A percentile compares a stretch with the other conserved stretches of the same genome.
Evolutionary conservation across 2,888 invertebrate species (phyloP).

Genomic region (Leucophenga maculata): DNA sequence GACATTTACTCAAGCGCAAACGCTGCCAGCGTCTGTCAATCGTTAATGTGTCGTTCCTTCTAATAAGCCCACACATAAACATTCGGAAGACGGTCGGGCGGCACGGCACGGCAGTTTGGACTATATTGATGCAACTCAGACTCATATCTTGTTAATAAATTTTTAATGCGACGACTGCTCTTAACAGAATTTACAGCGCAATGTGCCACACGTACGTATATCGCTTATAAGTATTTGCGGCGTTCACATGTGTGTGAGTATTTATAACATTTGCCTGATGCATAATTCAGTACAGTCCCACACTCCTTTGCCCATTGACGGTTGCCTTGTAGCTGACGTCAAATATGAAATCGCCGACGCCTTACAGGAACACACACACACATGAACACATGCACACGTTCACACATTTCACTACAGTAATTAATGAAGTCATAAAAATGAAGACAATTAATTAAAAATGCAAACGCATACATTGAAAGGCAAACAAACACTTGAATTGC

Average conservation of each 20-base stretch:
- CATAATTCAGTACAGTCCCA: constrained; percentile 52
- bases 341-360: constrained; percentile 21
- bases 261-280: constrained; percentile 45
- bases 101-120: constrained; percentile 31
- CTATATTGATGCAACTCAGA: constrained; percentile 33
- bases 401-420: constrained; percentile 47
- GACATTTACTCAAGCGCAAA: constrained; percentile 43
- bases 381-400: not conserved
- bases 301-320: not conserved
- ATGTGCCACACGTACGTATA: constrained; percentile 19
- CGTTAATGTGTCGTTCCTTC: constrained; percentile 16
- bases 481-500: constrained; percentile 20
- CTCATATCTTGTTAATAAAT: constrained; percentile 66
- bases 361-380: not conserved
- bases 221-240: not conserved
- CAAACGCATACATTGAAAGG: constrained; percentile 44
- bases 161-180: constrained; percentile 60
- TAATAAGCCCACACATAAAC: constrained; percentile 1
- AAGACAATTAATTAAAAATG: constrained; percentile 70
- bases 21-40: constrained; percentile 30
- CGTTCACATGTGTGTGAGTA: not conserved
- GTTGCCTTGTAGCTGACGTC: constrained; percentile 9
- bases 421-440: constrained; percentile 69
- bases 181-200: constrained; percentile 54
- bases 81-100: constrained; percentile 10